A percentile compares a stretch with the other conserved stretches of the same genome.
These are phyloP conservation scores for Chrysemys picta DNA, from an alignment of 2,113 vertebrate genomes.

Conservation along the genomic window DNA sequence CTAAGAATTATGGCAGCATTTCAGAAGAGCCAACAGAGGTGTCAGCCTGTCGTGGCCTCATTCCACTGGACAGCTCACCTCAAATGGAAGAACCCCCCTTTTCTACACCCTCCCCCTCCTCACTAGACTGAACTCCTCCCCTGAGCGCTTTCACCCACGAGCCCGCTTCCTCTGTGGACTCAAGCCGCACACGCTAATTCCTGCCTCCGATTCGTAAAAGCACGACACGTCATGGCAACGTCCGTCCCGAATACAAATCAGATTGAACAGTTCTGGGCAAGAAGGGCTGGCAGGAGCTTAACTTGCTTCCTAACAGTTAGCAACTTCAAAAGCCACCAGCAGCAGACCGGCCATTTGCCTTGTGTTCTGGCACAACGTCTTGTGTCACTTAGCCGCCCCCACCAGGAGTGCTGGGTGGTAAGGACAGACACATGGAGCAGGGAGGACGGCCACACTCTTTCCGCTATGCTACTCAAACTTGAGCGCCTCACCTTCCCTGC, in stretches of 20 bases:
- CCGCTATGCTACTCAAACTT: background rate
- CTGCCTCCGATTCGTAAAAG: background rate
- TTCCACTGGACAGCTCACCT: background rate
- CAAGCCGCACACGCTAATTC: background rate
- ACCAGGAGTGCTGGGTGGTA: background rate
- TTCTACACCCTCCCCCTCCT: background rate
- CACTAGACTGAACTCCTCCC: no score
- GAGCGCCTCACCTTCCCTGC: background rate
- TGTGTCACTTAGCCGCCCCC: no score
- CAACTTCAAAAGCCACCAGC: background rate
- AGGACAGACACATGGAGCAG: no score
- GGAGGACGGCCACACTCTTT: background rate
- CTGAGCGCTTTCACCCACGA: background rate
- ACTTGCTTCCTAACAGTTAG: background rate
- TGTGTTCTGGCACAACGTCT: no score
- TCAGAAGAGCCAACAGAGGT: background rate
- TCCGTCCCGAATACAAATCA: background rate
- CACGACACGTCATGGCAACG: no score
- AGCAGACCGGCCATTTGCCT: background rate
- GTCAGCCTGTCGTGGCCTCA: no score
- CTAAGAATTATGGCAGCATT: background rate
- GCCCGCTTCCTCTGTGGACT: background rate
- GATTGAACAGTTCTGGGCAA: background rate
- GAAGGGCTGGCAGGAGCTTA: background rate
- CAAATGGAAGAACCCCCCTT: background rate